Evolutionary conservation across 2,797 vertebrate genomes (phyloP), one percentile per base, ranked within the genome.

Genomic region (Artibeus lituratus): DNA sequence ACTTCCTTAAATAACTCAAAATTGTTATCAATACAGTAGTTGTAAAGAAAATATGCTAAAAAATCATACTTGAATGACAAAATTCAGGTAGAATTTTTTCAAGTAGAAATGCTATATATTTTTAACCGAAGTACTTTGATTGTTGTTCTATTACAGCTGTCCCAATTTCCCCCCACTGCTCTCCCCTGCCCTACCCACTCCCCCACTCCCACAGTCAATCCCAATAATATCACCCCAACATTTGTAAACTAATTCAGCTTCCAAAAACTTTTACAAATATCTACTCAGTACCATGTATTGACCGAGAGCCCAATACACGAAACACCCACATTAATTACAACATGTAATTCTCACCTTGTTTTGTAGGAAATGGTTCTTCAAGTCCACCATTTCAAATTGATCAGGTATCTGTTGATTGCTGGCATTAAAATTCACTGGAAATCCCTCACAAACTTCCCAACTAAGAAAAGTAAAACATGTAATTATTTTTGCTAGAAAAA

Each of bases 391-490:
- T 94, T 97, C 94, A 87, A 96, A 95, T 9, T 65, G 86, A 42
- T 95, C 73, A 65, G 93, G 86, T 47, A 47, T 84, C 12, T 77
- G 76, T 72, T 95, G 62, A 49, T 92, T 88, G 35, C 42, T 96
- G 39, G 21, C 57, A 35, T 29, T 73, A 49, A 97, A 87, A 47
- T 96, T 96, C 21, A 91, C 26, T 70, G 96, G 95, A 88, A 98
- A 96, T 91, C 86, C 87, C 47, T 96, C 86, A 95, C 91, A 98
- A 92, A 87, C 42, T 81, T 98, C 67, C 96, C 94, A 98, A 62
- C 98, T 98, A 86, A 74, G 95, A 95, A 96, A 97, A 98, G n/a
- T 8, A 92, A 96, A 91, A 82, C 69, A 95, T 16, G 74, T 62
- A 37, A 78, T 95, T 95, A 77, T 42, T 93, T 87, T 78, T 95